These are phyloP conservation scores for Vanessa tameamea DNA, from an alignment of 1,140 invertebrate species.

Conservation along the genomic window DNA sequence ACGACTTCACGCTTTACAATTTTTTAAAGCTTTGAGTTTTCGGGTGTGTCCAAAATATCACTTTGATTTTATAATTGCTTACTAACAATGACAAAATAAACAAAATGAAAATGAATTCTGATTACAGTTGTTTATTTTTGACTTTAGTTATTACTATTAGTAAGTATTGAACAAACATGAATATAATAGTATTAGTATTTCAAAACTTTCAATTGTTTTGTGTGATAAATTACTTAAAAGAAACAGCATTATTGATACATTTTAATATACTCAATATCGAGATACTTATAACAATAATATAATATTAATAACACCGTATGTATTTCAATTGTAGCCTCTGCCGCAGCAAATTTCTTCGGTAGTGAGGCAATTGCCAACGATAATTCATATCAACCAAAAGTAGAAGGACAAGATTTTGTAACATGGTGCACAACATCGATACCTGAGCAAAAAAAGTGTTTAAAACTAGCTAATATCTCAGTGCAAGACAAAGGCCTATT, in stretches of 20 bases:
- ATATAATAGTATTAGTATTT: neutral
- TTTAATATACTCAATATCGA: too few species aligned
- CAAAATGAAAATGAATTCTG: neutral
- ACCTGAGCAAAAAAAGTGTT: conserved; percentile 89
- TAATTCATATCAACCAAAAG: conserved; percentile 26
- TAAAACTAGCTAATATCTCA: conserved; percentile 85
- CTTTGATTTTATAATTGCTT: neutral
- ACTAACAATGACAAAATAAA: conserved; percentile 5
- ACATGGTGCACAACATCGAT: conserved; percentile 90
- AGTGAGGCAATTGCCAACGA: conserved; percentile 23
- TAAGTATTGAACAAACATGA: conserved; percentile 1
- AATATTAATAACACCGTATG: neutral
- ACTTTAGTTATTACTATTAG: neutral
- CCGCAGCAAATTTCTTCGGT: conserved; percentile 14
- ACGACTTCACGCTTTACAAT: neutral
- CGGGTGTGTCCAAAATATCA: conserved; percentile 35
- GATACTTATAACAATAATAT: neutral
- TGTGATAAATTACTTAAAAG: neutral
- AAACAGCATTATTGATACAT: too few species aligned
- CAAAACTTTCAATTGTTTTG: neutral
- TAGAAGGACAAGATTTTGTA: conserved; percentile 67
- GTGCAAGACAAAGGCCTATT: conserved; percentile 84
- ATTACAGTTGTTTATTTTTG: neutral
- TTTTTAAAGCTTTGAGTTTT: conserved; percentile 20
- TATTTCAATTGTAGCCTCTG: conserved; percentile 8